These are phyloP conservation scores for Manis javanica DNA, from an alignment of 2,797 vertebrate genomes.

Conservation along the genomic window DNA sequence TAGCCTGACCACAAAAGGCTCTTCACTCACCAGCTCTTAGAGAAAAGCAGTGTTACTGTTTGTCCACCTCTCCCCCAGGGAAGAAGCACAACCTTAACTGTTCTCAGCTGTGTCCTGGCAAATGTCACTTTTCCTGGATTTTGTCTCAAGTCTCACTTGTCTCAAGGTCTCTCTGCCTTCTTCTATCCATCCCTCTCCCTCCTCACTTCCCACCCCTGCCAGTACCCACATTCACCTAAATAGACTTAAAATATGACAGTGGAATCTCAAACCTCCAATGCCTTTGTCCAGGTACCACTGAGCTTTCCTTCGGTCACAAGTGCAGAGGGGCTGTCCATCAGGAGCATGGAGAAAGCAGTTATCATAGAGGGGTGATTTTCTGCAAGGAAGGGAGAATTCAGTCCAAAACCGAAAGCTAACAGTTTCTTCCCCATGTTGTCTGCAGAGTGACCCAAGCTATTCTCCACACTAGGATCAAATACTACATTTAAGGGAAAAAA, in stretches of 20 bases:
- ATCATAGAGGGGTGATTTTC: constrained; percentile 98
- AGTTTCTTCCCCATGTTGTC: background rate
- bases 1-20: constrained; percentile 95
- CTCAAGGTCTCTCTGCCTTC: background rate
- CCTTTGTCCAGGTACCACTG: constrained; percentile 99
- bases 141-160: background rate
- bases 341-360: constrained; percentile 99
- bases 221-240: constrained; percentile 74
- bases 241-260: background rate
- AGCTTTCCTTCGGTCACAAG: constrained; percentile 98
- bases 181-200: background rate
- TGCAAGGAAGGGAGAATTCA: constrained; percentile 78
- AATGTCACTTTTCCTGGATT: background rate
- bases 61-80: background rate
- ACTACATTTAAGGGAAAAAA: background rate
- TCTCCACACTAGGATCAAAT: constrained; percentile 2
- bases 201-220: constrained; percentile 82
- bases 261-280: constrained; percentile 93
- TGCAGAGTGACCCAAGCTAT: constrained; percentile 5
- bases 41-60: constrained; percentile 27
- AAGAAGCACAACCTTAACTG: background rate
- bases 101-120: background rate
- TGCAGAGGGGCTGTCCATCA: constrained; percentile 97
- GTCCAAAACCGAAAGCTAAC: constrained; percentile 27
- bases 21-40: constrained; percentile 93